Percentiles rank a stretch among this genome's conserved stretches.
phyloP scores from a whole-genome alignment of 2,797 vertebrate genomes.

The Pempheris klunzingeri region DNA sequence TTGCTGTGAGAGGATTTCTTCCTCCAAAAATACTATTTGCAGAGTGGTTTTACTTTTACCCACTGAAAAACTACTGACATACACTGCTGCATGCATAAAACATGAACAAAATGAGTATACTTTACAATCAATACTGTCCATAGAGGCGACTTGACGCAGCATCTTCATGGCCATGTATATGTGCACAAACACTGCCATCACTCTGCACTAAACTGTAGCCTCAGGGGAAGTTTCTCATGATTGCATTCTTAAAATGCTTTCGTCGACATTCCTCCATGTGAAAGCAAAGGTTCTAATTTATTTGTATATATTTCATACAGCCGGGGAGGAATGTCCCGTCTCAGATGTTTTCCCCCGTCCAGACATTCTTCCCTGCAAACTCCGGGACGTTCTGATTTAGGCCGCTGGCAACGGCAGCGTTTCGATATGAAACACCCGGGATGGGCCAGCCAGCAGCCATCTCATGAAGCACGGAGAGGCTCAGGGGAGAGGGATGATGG shows the following conservation, averaged over 20 bases:
- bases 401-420: slow-evolving; percentile 53
- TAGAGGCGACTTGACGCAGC: neutral
- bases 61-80: neutral
- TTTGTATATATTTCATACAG: slow-evolving; percentile 72
- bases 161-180: neutral
- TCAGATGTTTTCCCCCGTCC: slow-evolving; percentile 62
- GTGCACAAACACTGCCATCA: slow-evolving; percentile 13
- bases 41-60: neutral
- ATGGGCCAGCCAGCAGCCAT: slow-evolving; percentile 44
- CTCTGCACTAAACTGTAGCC: slow-evolving; percentile 22
- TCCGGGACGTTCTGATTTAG: slow-evolving; percentile 54
- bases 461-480: slow-evolving; percentile 35
- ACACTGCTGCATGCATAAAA: neutral
- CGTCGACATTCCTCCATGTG: slow-evolving; percentile 55
- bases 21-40: neutral
- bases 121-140: neutral
- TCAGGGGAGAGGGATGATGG: slow-evolving; percentile 32
- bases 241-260: slow-evolving; percentile 76
- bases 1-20: neutral
- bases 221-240: slow-evolving; percentile 47
- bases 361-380: slow-evolving; percentile 65
- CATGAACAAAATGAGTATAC: neutral
- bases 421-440: slow-evolving; percentile 54
- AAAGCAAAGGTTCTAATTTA: slow-evolving; percentile 71
- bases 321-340: slow-evolving; percentile 63